These are phyloP conservation scores for Chauna torquata DNA, from an alignment of 2,113 vertebrate genomes.

Conservation along the genomic window DNA sequence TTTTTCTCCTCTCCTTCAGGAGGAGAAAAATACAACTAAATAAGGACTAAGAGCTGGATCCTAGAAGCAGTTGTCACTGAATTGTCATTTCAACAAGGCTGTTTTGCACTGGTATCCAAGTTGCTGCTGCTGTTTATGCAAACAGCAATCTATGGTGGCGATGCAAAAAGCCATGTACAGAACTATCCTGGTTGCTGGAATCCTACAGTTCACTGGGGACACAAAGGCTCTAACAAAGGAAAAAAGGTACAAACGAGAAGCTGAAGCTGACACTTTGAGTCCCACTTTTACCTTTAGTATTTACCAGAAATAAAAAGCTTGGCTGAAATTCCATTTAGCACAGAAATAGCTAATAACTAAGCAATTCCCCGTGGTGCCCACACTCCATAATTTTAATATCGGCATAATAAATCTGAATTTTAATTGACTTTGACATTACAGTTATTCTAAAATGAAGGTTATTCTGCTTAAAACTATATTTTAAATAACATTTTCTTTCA, in stretches of 20 bases:
- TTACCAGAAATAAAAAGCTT: not conserved
- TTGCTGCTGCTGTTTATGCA: conserved; percentile 30
- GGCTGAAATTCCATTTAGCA: not conserved
- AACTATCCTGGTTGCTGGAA: not conserved
- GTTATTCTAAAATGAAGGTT: not conserved
- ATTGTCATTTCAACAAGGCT: not conserved
- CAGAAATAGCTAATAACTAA: not conserved
- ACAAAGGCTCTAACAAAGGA: not conserved
- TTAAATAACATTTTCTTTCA: not conserved
- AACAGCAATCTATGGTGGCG: not conserved
- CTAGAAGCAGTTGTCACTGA: not conserved
- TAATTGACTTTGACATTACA: not conserved
- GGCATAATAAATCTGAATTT: not conserved
- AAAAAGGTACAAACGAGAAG: not conserved
- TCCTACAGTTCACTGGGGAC: not conserved
- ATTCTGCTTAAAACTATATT: not conserved
- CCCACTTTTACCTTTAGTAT: not conserved
- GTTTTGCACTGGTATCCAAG: conserved; percentile 37
- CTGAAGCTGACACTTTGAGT: not conserved
- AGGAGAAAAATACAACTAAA: conserved; percentile 2
- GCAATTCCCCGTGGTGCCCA: not conserved
- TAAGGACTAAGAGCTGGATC: conserved; percentile 16
- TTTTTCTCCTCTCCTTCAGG: not conserved
- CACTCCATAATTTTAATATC: not conserved
- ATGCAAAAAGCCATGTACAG: not conserved